Base-by-base conservation (phyloP, 2,797 vertebrate species). In the Siniperca scherzeri region DNA sequence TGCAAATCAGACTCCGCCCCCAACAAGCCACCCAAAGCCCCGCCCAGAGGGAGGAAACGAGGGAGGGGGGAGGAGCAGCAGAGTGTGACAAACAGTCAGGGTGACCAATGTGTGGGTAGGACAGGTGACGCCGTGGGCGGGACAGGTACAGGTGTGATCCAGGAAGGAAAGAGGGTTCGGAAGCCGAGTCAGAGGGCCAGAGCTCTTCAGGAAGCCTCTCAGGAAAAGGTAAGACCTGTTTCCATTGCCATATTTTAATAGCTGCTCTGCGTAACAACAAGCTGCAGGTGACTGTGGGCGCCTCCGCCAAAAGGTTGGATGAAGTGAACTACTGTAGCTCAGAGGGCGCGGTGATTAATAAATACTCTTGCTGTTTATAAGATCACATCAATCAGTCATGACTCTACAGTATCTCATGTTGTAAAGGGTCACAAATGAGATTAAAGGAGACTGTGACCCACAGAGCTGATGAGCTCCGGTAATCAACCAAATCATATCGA, bases 101-200 rank as follows among this genome's bases (percentile, higher is more conserved):
- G 25, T 0, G 38, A 64, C n/a, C 44, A 56, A 1, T 19, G 12
- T 59, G 16, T 22, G 25, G 19, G 9, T 0, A 36, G 44, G 55
- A 17, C 69, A 8, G 22, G 30, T 42, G 42, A 62, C 9, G 2
- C 7, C 5, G 48, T 5, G 36, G 71, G 16, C 4, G 42, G n/a
- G 42, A 25, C 72, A 5, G 16, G 5, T 7, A 14, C 42, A 33
- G 60, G 11, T 42, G 59, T 85, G 65, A 1, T 75, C 7, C 69
- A 16, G 77, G 52, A 83, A 40, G 60, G 85, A 81, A 30, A 84
- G 87, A 62, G 80, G 33, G 4, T 53, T 13, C 85, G 88, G 25
- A 94, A 87, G 60, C 87, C 21, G 0, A 95, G 78, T 17, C 62
- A 66, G 56, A 95, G 93, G 55, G 87, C 80, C 27, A 77, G 36